Evolutionary conservation across 1,140 invertebrate genomes (phyloP).

Genomic region (Cataglyphis hispanica): DNA sequence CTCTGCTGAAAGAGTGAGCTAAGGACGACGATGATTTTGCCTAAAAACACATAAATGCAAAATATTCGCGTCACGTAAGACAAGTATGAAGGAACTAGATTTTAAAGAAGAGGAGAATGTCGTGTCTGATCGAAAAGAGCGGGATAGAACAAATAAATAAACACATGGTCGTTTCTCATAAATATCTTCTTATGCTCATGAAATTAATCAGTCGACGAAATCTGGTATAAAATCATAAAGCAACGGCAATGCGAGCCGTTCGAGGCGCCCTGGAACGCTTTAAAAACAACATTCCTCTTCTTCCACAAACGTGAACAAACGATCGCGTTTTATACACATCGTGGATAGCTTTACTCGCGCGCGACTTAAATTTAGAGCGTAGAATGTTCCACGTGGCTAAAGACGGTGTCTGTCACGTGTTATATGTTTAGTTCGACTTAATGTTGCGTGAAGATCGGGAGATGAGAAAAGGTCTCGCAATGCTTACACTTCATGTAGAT

Average conservation of each 20-base stretch:
- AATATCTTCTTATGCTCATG: conserved; percentile 56
- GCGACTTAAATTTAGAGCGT: conserved; percentile 52
- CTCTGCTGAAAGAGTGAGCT: conserved; percentile 22
- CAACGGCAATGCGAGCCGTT: conserved; percentile 18
- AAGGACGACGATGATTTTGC: neutral
- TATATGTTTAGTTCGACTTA: conserved; percentile 32
- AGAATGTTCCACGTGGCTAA: conserved; percentile 39
- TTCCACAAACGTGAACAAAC: neutral
- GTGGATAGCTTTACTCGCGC: conserved; percentile 25
- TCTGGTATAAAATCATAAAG: conserved; percentile 35
- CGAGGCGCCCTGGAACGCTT: conserved; percentile 1
- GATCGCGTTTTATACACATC: conserved; percentile 21
- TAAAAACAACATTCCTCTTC: conserved; percentile 55
- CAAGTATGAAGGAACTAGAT: neutral
- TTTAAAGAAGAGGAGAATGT: conserved; percentile 16
- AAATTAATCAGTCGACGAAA: conserved; percentile 59
- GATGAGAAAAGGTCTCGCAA: neutral
- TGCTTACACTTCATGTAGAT: neutral
- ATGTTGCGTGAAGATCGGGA: conserved; percentile 34
- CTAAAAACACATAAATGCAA: conserved; percentile 14
- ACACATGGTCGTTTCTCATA: conserved; percentile 31
- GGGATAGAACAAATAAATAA: neutral
- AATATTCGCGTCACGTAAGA: neutral
- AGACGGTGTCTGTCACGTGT: conserved; percentile 23
- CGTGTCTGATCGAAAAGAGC: neutral